A percentile compares a stretch with the other conserved stretches of the same genome.
Conservation (phyloP, 2,888 invertebrate genomes). For the Drosophila diplacantha region DNA sequence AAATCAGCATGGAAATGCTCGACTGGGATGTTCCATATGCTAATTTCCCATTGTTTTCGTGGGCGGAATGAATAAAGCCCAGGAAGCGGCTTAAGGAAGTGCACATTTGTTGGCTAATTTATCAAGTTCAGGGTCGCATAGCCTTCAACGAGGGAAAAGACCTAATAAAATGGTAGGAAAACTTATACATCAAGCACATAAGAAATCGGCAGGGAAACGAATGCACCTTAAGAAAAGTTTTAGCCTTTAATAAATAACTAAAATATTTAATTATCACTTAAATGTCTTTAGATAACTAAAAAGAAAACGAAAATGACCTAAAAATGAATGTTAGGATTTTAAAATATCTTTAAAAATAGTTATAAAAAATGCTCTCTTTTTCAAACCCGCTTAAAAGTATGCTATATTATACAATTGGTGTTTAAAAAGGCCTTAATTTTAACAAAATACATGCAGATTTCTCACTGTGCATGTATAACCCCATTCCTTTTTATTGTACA, state of each 20-base stretch:
- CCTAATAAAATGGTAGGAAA: slow-evolving; percentile 3
- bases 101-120: slow-evolving; percentile 14
- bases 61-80: slow-evolving; percentile 13
- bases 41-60: slow-evolving; percentile 18
- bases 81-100: slow-evolving; percentile 18
- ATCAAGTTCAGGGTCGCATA: slow-evolving; percentile 32
- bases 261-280: not conserved
- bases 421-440: too few species aligned
- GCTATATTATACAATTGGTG: not conserved
- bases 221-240: not conserved
- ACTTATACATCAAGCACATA: slow-evolving; percentile 8
- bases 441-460: too few species aligned
- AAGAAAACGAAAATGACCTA: not conserved
- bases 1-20: slow-evolving; percentile 9
- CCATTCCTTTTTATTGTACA: slow-evolving; percentile 5
- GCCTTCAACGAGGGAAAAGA: not conserved
- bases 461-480: not conserved
- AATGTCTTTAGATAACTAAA: not conserved
- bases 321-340: not conserved
- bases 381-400: not conserved
- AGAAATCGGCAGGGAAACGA: not conserved
- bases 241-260: not conserved
- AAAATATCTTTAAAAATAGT: too few species aligned
- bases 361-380: too few species aligned
- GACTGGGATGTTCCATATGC: slow-evolving; percentile 28